A percentile compares a stretch with the other conserved stretches of the same genome.
These are phyloP conservation scores for Megaceryle alcyon DNA, from an alignment of 2,797 vertebrate species.

Conservation along the genomic window DNA sequence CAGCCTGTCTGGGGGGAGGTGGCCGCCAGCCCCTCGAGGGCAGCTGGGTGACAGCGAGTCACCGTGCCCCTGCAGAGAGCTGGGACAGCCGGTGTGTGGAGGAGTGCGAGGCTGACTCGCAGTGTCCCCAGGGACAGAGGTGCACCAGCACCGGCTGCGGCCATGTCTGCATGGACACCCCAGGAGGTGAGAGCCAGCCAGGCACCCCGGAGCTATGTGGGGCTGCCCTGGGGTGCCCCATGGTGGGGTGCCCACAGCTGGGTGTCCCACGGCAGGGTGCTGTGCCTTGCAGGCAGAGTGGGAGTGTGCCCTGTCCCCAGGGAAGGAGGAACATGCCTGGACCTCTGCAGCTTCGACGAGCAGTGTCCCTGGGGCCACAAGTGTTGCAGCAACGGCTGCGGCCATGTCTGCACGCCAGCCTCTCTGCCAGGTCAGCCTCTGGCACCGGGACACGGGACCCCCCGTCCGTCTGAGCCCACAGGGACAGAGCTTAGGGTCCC, in stretches of 20 bases:
- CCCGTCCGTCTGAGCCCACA: not conserved
- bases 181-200: not conserved
- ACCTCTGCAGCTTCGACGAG: not conserved
- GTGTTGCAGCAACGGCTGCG: conserved; percentile 37
- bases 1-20: accelerated
- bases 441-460: accelerated
- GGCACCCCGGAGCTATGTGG: too few species aligned
- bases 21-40: accelerated
- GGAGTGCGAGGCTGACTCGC: not conserved
- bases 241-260: accelerated
- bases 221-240: not conserved
- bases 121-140: not conserved
- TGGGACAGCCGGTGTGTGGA: accelerated
- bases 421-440: not conserved
- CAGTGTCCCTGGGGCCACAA: conserved; percentile 43
- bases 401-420: not conserved
- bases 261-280: not conserved
- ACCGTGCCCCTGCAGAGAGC: not conserved
- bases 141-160: not conserved
- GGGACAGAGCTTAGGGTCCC: not conserved
- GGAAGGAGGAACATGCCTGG: not conserved
- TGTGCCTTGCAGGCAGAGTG: not conserved
- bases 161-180: not conserved
- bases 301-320: not conserved
- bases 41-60: not conserved